Evolutionary conservation across 2,797 vertebrate genomes (phyloP), one percentile per base, ranked within the genome.

Genomic region (Arctocebus calabarensis): DNA sequence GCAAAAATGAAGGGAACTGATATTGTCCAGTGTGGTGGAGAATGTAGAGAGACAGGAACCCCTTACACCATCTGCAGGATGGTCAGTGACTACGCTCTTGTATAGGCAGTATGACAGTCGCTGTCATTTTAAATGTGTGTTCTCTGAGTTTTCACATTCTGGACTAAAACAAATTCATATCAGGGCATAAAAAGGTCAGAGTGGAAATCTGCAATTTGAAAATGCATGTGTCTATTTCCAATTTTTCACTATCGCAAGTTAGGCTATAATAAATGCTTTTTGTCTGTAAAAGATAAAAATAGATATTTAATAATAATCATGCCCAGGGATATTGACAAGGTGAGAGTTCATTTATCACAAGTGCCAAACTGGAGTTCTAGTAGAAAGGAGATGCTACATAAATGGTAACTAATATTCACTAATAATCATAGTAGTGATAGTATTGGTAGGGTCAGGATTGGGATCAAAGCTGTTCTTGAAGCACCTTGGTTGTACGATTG

Each of bases 81-180:
- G 8, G 17, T 48, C 32, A 20, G 10, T 52, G 12, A 68, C 64
- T 64, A 11, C 4, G 32, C 14, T 6, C 73, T 71, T 45, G 37
- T 10, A 12, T 13, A 20, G 8, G 17, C 19, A 9, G 7, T 20
- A 12, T 0, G 10, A 12, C 4, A 25, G 13, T 7, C 40, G 8
- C 71, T 75, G 27, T 19, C 77, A 16, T 12, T n/a, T 87, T 23
- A 83, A 84, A 29, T 1, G 6, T 48, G 3, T 1, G 0, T 57
- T 59, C 34, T 43, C 57, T n/a, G 14, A 48, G 59, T 48, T 79
- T n/a, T 29, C 52, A 48, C 77, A 48, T n/a, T 75, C 61, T 12
- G 57, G n/a, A 52, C 59, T 68, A 37, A 83, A 57, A 29, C 19
- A 57, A 95, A 59, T 13, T 73, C 75, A 43, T 1, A 2, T 10